phyloP scores from a whole-genome alignment of 2,113 vertebrate genomes.

The Oryzias celebensis region DNA sequence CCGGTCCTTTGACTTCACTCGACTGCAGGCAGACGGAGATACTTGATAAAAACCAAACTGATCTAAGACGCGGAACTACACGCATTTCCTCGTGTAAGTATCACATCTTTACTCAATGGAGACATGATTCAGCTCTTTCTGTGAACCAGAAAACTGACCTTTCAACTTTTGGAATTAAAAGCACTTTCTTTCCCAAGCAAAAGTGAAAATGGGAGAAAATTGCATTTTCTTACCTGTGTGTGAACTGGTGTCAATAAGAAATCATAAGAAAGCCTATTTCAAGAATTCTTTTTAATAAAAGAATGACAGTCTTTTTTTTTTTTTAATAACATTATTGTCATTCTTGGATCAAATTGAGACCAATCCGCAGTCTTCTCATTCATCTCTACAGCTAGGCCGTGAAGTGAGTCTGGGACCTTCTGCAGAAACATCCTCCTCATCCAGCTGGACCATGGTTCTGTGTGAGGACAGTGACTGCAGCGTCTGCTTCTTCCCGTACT shows the following conservation, averaged over 20 bases:
- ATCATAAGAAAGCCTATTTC: too few species aligned
- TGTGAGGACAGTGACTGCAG: slow-evolving; percentile 74
- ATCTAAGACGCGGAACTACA: neutral
- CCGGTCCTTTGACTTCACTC: slow-evolving; percentile 12
- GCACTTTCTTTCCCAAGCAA: too few species aligned
- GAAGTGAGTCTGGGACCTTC: neutral
- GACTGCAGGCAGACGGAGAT: slow-evolving; percentile 7
- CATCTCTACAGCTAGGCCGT: slow-evolving; percentile 11
- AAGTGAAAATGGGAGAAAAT: too few species aligned
- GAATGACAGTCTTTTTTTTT: too few species aligned
- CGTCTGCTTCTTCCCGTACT: slow-evolving; percentile 71
- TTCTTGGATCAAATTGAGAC: neutral
- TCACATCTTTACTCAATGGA: neutral
- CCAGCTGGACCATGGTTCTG: slow-evolving; percentile 62
- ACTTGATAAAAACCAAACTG: neutral
- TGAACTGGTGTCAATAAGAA: too few species aligned
- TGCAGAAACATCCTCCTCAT: neutral
- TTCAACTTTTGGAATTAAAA: too few species aligned
- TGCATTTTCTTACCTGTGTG: too few species aligned
- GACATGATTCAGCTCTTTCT: too few species aligned
- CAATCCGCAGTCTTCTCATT: neutral
- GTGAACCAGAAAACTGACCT: too few species aligned
- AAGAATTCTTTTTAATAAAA: too few species aligned
- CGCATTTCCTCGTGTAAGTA: neutral
- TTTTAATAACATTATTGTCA: neutral